Evolutionary conservation across 2,888 invertebrate genomes (phyloP).

Genomic region (Branchipolynoe longqiensis): DNA sequence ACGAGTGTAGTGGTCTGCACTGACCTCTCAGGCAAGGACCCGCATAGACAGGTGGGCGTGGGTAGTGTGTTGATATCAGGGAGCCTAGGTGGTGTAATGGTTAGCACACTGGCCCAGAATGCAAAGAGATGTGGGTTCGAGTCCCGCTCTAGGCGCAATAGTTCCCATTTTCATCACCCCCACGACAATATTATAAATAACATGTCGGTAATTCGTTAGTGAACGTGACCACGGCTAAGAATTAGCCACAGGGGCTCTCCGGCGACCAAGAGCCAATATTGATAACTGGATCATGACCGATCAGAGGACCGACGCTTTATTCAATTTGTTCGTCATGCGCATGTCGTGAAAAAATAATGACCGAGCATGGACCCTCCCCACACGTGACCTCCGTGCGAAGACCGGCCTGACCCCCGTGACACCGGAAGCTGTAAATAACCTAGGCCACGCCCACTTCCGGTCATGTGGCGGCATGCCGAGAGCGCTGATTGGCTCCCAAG

Average conservation of each 20-base stretch:
- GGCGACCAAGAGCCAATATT: constrained; percentile 6
- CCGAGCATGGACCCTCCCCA: constrained; percentile 4
- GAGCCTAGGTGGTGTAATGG: too few relatives aligned
- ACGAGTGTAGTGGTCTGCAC: too few relatives aligned
- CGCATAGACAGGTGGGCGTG: too few relatives aligned
- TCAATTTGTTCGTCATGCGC: constrained; percentile 8
- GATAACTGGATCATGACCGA: constrained; percentile 11
- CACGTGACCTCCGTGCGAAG: background rate
- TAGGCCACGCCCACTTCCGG: constrained; percentile 51
- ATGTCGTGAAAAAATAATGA: constrained; percentile 43
- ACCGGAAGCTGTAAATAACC: constrained; percentile 47
- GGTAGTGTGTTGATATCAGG: too few relatives aligned
- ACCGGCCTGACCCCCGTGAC: constrained; percentile 8
- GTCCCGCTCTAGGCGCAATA: too few relatives aligned
- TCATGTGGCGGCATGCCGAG: background rate
- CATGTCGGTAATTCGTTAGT: too few relatives aligned
- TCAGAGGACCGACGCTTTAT: background rate
- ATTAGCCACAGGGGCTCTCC: background rate
- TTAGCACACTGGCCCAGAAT: too few relatives aligned
- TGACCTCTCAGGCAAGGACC: too few relatives aligned
- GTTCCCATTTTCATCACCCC: too few relatives aligned
- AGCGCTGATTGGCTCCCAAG: constrained; percentile 1
- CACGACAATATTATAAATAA: too few relatives aligned
- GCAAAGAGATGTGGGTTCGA: too few relatives aligned
- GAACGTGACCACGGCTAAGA: too few relatives aligned